Evolutionary conservation across 2,113 vertebrate genomes (phyloP).

Genomic region (Euleptes europaea): DNA sequence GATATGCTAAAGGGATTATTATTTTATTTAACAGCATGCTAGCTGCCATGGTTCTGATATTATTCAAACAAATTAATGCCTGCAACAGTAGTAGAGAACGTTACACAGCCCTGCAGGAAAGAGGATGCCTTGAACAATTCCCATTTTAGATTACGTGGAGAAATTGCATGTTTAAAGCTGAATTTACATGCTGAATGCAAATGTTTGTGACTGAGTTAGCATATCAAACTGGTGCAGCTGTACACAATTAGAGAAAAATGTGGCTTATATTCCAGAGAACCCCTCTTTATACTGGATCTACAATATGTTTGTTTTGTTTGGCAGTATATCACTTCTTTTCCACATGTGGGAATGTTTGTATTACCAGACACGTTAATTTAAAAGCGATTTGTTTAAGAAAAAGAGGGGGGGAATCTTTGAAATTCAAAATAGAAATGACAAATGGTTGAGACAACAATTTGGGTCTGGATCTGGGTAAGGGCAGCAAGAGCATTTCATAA

Average conservation of each 20-base stretch:
- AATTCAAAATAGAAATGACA: slow-evolving; percentile 17
- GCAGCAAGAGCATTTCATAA: background rate
- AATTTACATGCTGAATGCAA: slow-evolving; percentile 51
- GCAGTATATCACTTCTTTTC: slow-evolving; percentile 21
- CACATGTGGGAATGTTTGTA: background rate
- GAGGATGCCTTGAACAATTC: slow-evolving; percentile 47
- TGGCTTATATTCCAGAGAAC: slow-evolving; percentile 19
- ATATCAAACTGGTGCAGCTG: slow-evolving; percentile 50
- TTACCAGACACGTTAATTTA: slow-evolving; percentile 43
- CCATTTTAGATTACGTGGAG: slow-evolving; percentile 26
- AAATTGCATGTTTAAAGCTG: slow-evolving; percentile 57
- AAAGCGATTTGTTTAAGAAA: slow-evolving; percentile 2
- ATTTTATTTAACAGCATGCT: slow-evolving; percentile 57
- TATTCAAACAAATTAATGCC: slow-evolving; percentile 51
- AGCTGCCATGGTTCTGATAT: slow-evolving; percentile 34
- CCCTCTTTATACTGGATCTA: slow-evolving; percentile 4
- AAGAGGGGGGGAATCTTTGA: background rate
- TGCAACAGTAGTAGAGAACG: slow-evolving; percentile 27
- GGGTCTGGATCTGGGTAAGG: slow-evolving; percentile 7
- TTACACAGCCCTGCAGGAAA: slow-evolving; percentile 51
- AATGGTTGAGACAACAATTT: slow-evolving; percentile 21
- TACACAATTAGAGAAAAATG: slow-evolving; percentile 52
- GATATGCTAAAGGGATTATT: slow-evolving; percentile 40
- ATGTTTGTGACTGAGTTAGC: slow-evolving; percentile 49
- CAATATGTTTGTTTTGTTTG: slow-evolving; percentile 34